Percentiles rank a stretch among this genome's conserved stretches.
Evolutionary conservation across 2,113 vertebrate genomes (phyloP).

Genomic region (Enhydra lutris): DNA sequence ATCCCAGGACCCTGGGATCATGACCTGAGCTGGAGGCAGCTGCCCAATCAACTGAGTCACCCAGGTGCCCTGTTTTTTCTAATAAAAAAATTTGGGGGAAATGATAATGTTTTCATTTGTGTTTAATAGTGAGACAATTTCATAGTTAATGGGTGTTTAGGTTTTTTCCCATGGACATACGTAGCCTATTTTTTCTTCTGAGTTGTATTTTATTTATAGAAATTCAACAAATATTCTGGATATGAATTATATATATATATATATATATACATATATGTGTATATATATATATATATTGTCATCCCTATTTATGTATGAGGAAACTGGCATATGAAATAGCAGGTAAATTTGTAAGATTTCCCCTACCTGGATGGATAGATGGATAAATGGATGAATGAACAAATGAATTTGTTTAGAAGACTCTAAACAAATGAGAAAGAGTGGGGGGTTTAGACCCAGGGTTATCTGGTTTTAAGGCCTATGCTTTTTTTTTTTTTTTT

Average conservation of each 20-base stretch:
- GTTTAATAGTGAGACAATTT: background rate
- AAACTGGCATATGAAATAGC: background rate
- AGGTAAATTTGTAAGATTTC: background rate
- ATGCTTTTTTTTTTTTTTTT: background rate
- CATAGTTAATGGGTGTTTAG: background rate
- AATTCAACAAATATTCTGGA: background rate
- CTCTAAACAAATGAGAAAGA: background rate
- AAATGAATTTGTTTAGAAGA: background rate
- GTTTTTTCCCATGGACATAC: background rate
- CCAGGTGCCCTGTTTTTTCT: background rate
- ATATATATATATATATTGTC: background rate
- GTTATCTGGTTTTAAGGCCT: background rate
- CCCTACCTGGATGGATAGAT: background rate
- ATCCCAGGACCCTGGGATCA: too few relatives aligned
- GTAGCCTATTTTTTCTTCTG: background rate
- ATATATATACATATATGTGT: too few relatives aligned
- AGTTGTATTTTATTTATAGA: background rate
- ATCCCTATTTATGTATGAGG: background rate
- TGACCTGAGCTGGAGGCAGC: too few relatives aligned
- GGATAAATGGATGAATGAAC: background rate
- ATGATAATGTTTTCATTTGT: background rate
- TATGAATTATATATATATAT: background rate
- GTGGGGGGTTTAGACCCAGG: background rate
- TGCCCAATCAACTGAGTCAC: too few relatives aligned
- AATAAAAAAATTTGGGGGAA: background rate